Conservation (phyloP, 2,888 invertebrate species). For the Synanthedon formicaeformis region DNA sequence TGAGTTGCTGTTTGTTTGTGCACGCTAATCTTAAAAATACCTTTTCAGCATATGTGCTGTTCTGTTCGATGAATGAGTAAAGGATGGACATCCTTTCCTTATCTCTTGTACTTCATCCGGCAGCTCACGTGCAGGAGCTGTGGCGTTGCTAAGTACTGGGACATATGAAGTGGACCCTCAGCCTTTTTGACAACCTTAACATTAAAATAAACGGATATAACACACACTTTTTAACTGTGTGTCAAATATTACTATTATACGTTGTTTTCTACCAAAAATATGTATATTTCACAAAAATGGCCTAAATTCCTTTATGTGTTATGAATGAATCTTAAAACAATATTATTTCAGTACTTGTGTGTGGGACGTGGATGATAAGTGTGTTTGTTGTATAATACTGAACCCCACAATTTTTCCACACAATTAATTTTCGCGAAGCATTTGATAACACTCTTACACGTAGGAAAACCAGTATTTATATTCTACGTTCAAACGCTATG, state of each 20-base stretch:
- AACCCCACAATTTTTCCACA: conserved; percentile 32
- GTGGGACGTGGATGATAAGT: conserved; percentile 22
- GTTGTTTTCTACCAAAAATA: neutral
- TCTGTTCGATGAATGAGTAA: too few relatives aligned
- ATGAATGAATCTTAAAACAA: neutral
- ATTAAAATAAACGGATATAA: too few relatives aligned
- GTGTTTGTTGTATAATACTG: conserved; percentile 22
- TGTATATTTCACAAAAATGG: neutral
- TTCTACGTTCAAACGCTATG: conserved; percentile 9
- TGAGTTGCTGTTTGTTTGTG: too few relatives aligned
- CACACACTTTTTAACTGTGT: neutral
- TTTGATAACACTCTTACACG: conserved; percentile 32
- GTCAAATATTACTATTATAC: neutral
- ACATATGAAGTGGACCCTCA: too few relatives aligned
- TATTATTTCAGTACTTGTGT: neutral
- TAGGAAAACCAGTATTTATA: conserved; percentile 23
- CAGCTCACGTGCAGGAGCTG: too few relatives aligned
- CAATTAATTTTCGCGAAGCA: conserved; percentile 44
- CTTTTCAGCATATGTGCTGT: too few relatives aligned
- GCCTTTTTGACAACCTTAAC: too few relatives aligned
- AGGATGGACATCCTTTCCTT: too few relatives aligned
- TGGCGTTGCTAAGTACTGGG: too few relatives aligned
- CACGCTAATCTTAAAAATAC: too few relatives aligned
- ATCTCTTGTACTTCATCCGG: too few relatives aligned
- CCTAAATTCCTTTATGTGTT: neutral